Base-by-base conservation (phyloP, 2,888 invertebrate genomes). In the Epistrophella euchroma region DNA sequence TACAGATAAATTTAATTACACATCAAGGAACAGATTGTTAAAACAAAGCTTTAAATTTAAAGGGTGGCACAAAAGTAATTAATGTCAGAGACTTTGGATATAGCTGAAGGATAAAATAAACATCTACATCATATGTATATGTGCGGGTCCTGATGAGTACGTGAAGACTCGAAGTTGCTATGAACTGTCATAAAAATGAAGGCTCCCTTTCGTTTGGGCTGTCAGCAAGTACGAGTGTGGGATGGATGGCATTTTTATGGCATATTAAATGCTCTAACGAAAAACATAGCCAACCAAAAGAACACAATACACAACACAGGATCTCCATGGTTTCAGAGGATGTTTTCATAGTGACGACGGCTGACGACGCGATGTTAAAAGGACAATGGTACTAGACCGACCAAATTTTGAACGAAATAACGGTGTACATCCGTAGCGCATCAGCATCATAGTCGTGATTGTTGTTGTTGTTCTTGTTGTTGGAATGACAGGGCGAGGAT, bases 191-290 rank as follows among this genome's bases (percentile, higher is more conserved):
- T 81, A 56, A 76, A 75, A 71, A 56, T 56, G 40, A 58, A 37
- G 60, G 43, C 22, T 47, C 62, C 62, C 32, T 25, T 37, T 52
- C 19, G 35, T 17, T 17, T 50, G 58, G 43, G 58, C 45, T 60
- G 40, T 60, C 40, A 11, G n/a, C 35, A 11, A 19, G 7, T 60
- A 19, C 40, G 35, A 35, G 58, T 62, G 68, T 60, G 37, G 83
- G 55, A 72, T 52, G 64, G 70, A 81, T 76, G 76, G 71, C 71
- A 58, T 72, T 82, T 82, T 82, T 82, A 82, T 82, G 82, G 68
- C 82, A 85, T 76, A 80, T 85, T 80, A 85, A 85, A 85, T 80
- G 75, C 75, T 45, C 80, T 35, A 43, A 47, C 64, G 50, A 43
- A 64, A 58, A 66, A 25, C 19, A 32, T 32, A 60, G 11, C 11